These are phyloP conservation scores for Amblyteles armatorius DNA, from an alignment of 2,888 invertebrate species.

Conservation along the genomic window DNA sequence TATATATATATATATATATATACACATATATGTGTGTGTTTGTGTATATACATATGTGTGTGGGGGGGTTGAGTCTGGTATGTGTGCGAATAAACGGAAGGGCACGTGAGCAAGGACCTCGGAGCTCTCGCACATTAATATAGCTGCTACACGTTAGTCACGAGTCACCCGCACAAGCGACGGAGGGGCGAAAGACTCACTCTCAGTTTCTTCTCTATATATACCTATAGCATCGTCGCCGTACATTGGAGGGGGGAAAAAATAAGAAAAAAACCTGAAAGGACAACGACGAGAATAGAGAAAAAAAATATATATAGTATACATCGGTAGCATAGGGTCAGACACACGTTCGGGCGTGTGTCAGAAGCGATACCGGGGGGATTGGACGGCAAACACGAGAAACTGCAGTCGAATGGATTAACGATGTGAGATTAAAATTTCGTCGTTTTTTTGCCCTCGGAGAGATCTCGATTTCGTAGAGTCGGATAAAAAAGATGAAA, in stretches of 20 bases:
- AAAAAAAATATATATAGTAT: conserved; percentile 1
- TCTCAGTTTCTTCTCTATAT: conserved; percentile 54
- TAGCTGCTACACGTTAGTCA: conserved; percentile 53
- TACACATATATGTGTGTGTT: no score
- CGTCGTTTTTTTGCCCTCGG: background rate
- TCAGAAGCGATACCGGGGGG: conserved; percentile 20
- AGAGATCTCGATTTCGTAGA: background rate
- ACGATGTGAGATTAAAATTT: background rate
- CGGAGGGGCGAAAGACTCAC: conserved; percentile 56
- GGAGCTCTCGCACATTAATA: conserved; percentile 49
- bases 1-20: no score
- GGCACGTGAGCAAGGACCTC: conserved; percentile 42
- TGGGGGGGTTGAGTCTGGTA: background rate
- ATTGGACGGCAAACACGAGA: conserved; percentile 26
- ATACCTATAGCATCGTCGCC: conserved; percentile 32
- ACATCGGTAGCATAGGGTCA: conserved; percentile 32
- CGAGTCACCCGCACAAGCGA: conserved; percentile 38
- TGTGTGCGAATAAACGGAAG: conserved; percentile 43
- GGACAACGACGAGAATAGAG: conserved; percentile 15
- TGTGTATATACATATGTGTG: background rate
- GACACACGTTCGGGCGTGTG: conserved; percentile 47
- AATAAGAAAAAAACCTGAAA: background rate
- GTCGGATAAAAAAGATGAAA: no score
- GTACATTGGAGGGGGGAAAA: conserved; percentile 9
- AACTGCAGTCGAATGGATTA: conserved; percentile 24